These are phyloP conservation scores for Enoplosus armatus DNA, from an alignment of 2,797 vertebrate species.

Conservation along the genomic window DNA sequence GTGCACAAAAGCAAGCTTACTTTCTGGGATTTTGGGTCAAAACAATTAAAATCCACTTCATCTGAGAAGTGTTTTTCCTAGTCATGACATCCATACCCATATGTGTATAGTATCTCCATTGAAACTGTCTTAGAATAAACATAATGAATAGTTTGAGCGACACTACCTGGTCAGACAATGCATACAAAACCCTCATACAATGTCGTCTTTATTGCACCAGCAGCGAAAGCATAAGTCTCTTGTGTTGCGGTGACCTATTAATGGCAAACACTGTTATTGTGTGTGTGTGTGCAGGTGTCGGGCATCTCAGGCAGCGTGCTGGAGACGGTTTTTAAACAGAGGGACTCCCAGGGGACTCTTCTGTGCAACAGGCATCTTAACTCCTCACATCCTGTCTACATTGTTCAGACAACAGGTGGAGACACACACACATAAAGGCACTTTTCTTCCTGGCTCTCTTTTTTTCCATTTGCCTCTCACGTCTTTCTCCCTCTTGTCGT, in stretches of 20 bases:
- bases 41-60: not conserved
- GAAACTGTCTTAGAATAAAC: conserved; percentile 11
- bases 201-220: conserved; percentile 19
- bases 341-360: conserved; percentile 77
- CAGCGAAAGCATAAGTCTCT: conserved; percentile 41
- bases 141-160: conserved; percentile 19
- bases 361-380: conserved; percentile 69
- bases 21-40: not conserved
- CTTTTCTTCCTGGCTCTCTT: not conserved
- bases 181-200: conserved; percentile 25
- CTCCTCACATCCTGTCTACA: conserved; percentile 78
- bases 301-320: conserved; percentile 70
- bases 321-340: conserved; percentile 73
- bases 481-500: conserved; percentile 41
- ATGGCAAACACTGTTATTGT: conserved; percentile 53
- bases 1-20: not conserved
- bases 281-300: conserved; percentile 59
- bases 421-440: conserved; percentile 21
- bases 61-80: not conserved
- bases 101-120: not conserved
- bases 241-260: conserved; percentile 69
- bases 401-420: conserved; percentile 82
- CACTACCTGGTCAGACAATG: conserved; percentile 36
- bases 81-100: not conserved
- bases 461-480: conserved; percentile 37